These are phyloP conservation scores for Zelostemma sp. DNA, from an alignment of 1,140 invertebrate species.

Conservation along the genomic window DNA sequence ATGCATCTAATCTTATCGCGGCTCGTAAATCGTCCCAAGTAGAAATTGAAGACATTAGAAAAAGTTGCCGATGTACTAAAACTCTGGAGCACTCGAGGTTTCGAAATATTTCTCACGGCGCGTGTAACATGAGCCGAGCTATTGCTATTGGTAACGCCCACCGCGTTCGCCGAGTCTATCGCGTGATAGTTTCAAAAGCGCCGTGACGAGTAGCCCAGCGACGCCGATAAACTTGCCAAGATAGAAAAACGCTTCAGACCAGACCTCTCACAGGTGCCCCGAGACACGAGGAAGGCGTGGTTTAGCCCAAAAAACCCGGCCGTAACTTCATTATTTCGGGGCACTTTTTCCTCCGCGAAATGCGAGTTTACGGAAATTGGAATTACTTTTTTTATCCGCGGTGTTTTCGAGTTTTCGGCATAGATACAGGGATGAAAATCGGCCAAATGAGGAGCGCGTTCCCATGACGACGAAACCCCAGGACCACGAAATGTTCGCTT, in stretches of 20 bases:
- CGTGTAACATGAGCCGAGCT: conserved; percentile 7
- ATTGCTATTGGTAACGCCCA: conserved; percentile 20
- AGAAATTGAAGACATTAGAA: conserved; percentile 18
- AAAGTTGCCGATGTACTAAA: conserved; percentile 20
- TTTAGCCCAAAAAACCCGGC: conserved; percentile 29
- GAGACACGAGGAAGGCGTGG: conserved; percentile 43
- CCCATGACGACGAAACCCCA: conserved; percentile 65
- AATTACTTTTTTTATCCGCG: too few species aligned
- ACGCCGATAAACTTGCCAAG: conserved; percentile 39
- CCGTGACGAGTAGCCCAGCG: conserved; percentile 3
- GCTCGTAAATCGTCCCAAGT: conserved; percentile 9
- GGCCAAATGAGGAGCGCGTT: conserved; percentile 62
- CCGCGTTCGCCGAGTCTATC: conserved; percentile 24
- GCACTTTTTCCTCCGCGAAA: too few species aligned
- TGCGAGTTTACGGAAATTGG: too few species aligned
- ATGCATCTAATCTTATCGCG: conserved; percentile 21
- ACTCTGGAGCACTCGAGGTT: conserved; percentile 16
- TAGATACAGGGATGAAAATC: conserved; percentile 9
- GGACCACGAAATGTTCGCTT: conserved; percentile 60
- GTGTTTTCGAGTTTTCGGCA: too few species aligned
- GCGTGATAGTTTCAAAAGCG: conserved; percentile 17
- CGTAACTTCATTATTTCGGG: too few species aligned
- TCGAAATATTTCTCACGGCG: conserved; percentile 15
- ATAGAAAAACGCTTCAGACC: conserved; percentile 25
- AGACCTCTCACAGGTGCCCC: conserved; percentile 27